Base-by-base conservation (phyloP, 2,888 invertebrate genomes). In the Mellilla xanthometata region DNA sequence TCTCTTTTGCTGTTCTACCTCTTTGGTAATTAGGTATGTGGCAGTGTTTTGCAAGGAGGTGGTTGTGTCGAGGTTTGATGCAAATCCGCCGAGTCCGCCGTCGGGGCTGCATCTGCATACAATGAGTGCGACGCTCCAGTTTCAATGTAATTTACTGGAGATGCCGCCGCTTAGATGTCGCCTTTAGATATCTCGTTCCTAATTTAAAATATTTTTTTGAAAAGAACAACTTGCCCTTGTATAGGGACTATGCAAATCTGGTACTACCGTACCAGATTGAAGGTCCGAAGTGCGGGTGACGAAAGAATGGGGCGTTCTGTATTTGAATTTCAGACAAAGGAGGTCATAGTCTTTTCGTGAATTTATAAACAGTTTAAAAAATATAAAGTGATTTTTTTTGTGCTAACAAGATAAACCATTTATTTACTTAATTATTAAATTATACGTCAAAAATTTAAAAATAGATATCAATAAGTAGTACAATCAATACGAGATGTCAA, bases 101-200 rank as follows among this genome's bases (percentile, higher is more conserved):
- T 61, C 61, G 73, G 65, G 67, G 73, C 65, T 55, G 45, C 66
- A 86, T 86, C 88, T 88, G 84, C 88, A 88, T 88, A 88, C 88
- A 88, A 88, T 88, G 83, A 74, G 38, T 23, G 32, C 68, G 61
- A 64, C 78, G 83, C 77, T 79, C 83, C 84, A 85, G 81, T 80
- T 85, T 67, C 67, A 54, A 49, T 56, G 79, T 86, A 84, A 86
- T 85, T 84, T 84, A 85, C 78, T 82, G 82, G 77, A 73, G 72
- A 64, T 65, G 65, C 61, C 56, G 56, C 58, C 58, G 76, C 72
- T 76, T 74, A 85, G 88, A 88, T 88, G 84, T 85, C 86, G 78
- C 71, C 72, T 62, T 61, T 48, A 79, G 88, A 88, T 88, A 86
- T 69, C 70, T 62, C 54, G 68, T 65, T 61, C 78, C 81, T 81